These are phyloP conservation scores for Drosophila aldrichi DNA, from an alignment of 2,888 invertebrate genomes.

Conservation along the genomic window DNA sequence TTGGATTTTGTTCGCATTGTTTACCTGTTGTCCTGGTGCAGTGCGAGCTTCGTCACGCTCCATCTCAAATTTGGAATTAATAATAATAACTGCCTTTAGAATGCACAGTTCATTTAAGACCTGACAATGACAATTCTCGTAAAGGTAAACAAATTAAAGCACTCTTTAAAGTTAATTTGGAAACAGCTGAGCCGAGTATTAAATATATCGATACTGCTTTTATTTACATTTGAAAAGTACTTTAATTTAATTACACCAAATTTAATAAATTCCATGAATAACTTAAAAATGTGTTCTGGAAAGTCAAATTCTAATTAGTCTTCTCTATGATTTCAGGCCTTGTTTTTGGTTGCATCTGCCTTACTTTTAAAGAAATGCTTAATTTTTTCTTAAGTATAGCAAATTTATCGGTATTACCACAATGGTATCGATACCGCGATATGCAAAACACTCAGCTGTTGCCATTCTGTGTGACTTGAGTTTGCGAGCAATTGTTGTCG, in stretches of 20 bases:
- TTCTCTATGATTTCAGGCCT: neutral
- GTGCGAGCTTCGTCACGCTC: neutral
- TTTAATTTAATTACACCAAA: neutral
- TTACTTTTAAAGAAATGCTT: neutral
- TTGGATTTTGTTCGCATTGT: neutral
- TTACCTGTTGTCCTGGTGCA: neutral
- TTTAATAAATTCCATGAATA: neutral
- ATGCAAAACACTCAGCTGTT: constrained; percentile 25
- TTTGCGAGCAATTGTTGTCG: constrained; percentile 1
- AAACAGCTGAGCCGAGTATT: neutral
- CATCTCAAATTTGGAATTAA: neutral
- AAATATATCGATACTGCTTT: neutral
- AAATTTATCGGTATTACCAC: constrained; percentile 20
- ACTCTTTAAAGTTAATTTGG: neutral
- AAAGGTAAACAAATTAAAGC: neutral
- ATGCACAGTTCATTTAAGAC: neutral
- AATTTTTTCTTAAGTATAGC: neutral
- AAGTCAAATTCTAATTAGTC: neutral
- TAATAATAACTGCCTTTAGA: neutral
- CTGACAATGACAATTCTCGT: neutral
- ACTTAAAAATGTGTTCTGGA: too few species aligned
- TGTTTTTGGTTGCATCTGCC: neutral
- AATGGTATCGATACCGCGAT: constrained; percentile 9
- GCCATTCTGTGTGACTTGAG: constrained; percentile 5
- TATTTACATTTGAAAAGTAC: neutral